A percentile compares a stretch with the other conserved stretches of the same genome.
Conservation (phyloP, 2,113 vertebrate genomes). For the Neoarius graeffei region DNA sequence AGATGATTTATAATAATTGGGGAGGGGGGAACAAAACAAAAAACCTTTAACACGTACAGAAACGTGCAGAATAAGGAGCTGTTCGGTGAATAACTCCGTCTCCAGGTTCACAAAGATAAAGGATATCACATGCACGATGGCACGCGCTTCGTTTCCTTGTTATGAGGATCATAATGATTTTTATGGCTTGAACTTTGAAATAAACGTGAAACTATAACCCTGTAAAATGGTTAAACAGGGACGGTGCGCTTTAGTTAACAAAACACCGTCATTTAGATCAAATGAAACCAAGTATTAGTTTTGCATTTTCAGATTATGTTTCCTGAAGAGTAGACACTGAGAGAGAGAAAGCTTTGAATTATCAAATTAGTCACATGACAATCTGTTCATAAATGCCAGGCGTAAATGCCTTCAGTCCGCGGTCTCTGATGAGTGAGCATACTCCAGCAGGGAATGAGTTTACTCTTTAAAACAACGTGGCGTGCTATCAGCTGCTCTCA, state of each 20-base stretch:
- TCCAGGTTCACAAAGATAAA: neutral
- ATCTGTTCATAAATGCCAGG: neutral
- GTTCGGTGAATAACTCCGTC: no score
- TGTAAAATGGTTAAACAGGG: neutral
- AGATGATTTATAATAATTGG: neutral
- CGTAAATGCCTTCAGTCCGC: neutral
- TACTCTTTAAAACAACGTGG: neutral
- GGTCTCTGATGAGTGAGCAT: neutral
- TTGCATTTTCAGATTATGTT: neutral
- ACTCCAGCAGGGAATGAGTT: neutral
- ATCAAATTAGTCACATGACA: no score
- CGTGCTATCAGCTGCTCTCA: neutral
- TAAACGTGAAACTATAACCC: neutral
- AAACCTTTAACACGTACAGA: neutral
- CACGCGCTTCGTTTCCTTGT: neutral
- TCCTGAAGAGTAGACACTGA: neutral
- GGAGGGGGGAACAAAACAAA: neutral
- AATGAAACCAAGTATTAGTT: neutral
- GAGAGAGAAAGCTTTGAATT: no score
- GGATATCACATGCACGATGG: neutral
- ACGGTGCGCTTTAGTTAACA: neutral
- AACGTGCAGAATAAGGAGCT: neutral
- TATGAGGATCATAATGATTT: neutral
- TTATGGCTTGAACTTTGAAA: constrained; percentile 3
- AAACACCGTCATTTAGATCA: neutral